phyloP scores from a whole-genome alignment of 2,888 invertebrate genomes.

The Hydrotaea cyrtoneurina region DNA sequence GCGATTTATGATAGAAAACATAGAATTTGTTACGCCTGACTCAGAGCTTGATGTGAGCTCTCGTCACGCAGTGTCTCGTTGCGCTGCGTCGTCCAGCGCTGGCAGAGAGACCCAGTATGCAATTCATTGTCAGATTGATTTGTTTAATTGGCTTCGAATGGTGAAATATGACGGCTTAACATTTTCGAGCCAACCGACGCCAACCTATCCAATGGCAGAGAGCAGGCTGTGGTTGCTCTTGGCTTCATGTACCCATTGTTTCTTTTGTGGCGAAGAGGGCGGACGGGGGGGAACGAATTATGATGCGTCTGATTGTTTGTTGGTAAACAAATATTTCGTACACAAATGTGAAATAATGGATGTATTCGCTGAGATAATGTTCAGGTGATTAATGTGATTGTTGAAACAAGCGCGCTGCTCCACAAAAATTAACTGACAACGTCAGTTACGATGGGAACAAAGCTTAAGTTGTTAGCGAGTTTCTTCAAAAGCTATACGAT shows the following conservation, averaged over 20 bases:
- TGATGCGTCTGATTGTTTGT: conserved; percentile 39
- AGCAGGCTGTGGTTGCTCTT: conserved; percentile 29
- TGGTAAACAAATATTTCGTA: conserved; percentile 49
- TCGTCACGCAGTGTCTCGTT: conserved; percentile 56
- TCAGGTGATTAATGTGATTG: conserved; percentile 51
- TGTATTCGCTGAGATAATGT: conserved; percentile 44
- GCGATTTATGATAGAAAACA: conserved; percentile 64
- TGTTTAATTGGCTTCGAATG: conserved; percentile 70
- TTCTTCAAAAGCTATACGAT: neutral
- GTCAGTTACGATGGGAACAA: conserved; percentile 39
- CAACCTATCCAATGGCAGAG: neutral
- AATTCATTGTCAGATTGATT: conserved; percentile 69
- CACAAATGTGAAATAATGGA: conserved; percentile 47
- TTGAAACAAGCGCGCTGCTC: conserved; percentile 27
- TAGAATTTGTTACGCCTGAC: conserved; percentile 66
- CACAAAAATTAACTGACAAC: conserved; percentile 28
- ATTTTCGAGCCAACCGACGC: conserved; percentile 40
- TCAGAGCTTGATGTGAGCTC: conserved; percentile 43
- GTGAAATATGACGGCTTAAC: conserved; percentile 64
- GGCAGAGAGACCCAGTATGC: conserved; percentile 51
- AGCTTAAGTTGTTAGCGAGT: neutral
- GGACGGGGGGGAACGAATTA: neutral
- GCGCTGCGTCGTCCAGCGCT: neutral
- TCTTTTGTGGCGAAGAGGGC: neutral
- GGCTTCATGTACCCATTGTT: conserved; percentile 37